Conservation (phyloP, 1,140 invertebrate species). For the Zaprionus kolodkinae region DNA sequence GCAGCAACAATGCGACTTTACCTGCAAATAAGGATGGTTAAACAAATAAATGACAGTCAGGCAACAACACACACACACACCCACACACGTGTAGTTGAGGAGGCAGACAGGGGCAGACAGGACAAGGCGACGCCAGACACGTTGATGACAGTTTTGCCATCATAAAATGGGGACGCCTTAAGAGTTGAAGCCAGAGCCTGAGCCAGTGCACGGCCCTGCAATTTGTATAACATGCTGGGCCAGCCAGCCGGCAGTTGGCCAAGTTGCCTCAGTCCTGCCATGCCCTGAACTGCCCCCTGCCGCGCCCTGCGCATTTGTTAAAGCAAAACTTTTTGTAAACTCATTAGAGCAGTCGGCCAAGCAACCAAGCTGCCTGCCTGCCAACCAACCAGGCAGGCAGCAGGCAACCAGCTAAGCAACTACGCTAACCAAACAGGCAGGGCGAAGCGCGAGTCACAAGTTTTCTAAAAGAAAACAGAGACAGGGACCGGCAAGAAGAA, state of each 20-base stretch:
- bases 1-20: constrained; percentile 53
- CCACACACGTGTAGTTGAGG: background rate
- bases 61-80: constrained; percentile 6
- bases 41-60: constrained; percentile 65
- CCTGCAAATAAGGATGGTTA: constrained; percentile 56
- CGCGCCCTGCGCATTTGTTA: constrained; percentile 55
- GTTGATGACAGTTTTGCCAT: constrained; percentile 75
- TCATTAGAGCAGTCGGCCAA: constrained; percentile 80
- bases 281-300: constrained; percentile 16
- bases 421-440: constrained; percentile 63
- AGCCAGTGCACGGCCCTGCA: constrained; percentile 41
- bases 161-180: constrained; percentile 1
- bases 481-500: constrained; percentile 4
- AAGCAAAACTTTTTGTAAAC: constrained; percentile 81
- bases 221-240: constrained; percentile 80
- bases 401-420: constrained; percentile 59
- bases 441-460: constrained; percentile 36
- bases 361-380: too few relatives aligned
- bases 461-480: constrained; percentile 70
- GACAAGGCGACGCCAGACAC: constrained; percentile 46
- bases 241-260: constrained; percentile 49
- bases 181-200: background rate
- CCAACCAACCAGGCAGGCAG: constrained; percentile 32
- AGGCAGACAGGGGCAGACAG: constrained; percentile 34
- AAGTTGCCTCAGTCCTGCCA: constrained; percentile 6